phyloP scores from a whole-genome alignment of 2,113 vertebrate genomes.

The Oreotrochilus melanogaster region DNA sequence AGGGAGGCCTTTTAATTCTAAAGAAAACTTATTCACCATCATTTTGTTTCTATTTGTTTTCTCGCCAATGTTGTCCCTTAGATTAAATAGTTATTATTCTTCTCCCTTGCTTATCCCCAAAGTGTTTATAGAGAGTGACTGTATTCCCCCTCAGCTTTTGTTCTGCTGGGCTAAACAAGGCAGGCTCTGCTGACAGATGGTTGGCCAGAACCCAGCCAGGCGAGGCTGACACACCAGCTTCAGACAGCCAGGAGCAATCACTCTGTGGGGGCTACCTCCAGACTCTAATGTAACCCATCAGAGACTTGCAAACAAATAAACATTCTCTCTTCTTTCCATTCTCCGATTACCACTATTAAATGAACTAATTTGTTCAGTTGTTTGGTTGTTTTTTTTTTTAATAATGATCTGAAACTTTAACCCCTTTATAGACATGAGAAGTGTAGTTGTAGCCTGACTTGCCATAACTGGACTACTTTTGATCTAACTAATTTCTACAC shows the following conservation, averaged over 20 bases:
- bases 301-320: neutral
- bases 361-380: neutral
- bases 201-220: constrained; percentile 41
- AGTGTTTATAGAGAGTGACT: constrained; percentile 8
- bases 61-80: neutral
- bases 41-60: neutral
- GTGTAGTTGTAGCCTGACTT: neutral
- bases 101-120: neutral
- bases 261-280: neutral
- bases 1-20: neutral
- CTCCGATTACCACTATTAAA: neutral
- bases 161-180: constrained; percentile 53
- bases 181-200: constrained; percentile 52
- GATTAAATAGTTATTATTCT: neutral
- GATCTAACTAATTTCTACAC: neutral
- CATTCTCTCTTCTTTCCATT: neutral
- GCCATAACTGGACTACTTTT: neutral
- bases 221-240: constrained; percentile 2
- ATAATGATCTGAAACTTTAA: neutral
- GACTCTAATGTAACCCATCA: neutral
- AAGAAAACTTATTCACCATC: neutral
- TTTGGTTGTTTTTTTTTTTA: neutral
- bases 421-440: neutral
- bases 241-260: constrained; percentile 20
- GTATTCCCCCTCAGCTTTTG: constrained; percentile 40